Percentiles rank a stretch among this genome's conserved stretches.
Conservation (phyloP, 2,113 vertebrate genomes). For the Marcusenius ussheri region DNA sequence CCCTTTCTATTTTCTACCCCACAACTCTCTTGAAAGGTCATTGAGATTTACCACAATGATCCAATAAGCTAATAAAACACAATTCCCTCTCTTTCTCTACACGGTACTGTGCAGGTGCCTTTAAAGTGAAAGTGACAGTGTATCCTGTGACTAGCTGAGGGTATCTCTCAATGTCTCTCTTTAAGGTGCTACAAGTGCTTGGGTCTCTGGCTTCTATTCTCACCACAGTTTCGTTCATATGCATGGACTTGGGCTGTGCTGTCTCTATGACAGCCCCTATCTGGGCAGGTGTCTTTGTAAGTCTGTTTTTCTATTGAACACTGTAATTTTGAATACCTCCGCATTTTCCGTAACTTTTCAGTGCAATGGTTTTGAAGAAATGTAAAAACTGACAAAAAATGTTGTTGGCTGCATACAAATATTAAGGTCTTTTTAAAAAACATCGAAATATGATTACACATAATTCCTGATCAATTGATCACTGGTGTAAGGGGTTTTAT, state of each 20-base stretch:
- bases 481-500: neutral
- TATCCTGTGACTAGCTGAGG: neutral
- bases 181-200: conserved; percentile 54
- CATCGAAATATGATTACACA: neutral
- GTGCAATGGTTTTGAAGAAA: neutral
- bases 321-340: neutral
- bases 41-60: neutral
- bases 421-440: neutral
- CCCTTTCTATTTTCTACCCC: neutral
- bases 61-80: neutral
- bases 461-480: neutral
- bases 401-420: neutral
- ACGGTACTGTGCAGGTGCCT: neutral
- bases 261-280: conserved; percentile 49
- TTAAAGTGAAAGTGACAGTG: neutral
- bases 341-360: neutral
- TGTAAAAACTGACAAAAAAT: neutral
- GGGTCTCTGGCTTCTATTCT: conserved; percentile 45
- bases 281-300: conserved; percentile 56
- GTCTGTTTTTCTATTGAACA: conserved; percentile 21
- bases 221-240: conserved; percentile 48
- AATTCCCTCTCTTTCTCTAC: neutral
- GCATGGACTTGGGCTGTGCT: conserved; percentile 54
- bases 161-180: neutral
- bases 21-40: neutral